phyloP scores from a whole-genome alignment of 2,113 vertebrate genomes.

The Pipra filicauda region DNA sequence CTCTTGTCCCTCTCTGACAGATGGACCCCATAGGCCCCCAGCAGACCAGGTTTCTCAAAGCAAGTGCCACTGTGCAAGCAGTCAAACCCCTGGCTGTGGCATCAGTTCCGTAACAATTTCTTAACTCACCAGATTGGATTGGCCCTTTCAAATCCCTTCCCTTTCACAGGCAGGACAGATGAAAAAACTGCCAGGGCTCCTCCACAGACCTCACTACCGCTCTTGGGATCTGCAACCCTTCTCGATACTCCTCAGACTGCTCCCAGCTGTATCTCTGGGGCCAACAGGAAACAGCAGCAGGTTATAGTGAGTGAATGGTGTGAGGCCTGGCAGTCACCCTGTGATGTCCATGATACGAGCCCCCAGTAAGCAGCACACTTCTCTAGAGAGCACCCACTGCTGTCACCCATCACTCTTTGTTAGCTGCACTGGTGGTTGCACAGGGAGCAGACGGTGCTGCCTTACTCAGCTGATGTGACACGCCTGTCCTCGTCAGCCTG shows the following conservation, averaged over 20 bases:
- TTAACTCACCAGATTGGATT: background rate
- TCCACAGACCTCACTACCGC: background rate
- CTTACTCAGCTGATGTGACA: background rate
- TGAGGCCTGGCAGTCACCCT: background rate
- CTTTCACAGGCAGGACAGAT: background rate
- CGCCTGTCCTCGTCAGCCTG: background rate
- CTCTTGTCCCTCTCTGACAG: background rate
- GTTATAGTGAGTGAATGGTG: background rate
- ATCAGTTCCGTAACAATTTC: background rate
- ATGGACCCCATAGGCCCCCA: background rate
- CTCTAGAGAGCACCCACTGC: too few species aligned
- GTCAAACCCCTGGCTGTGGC: background rate
- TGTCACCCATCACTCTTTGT: background rate
- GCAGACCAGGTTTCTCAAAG: background rate
- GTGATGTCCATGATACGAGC: fast-evolving
- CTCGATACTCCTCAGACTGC: background rate
- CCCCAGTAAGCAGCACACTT: background rate
- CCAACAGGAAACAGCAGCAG: background rate
- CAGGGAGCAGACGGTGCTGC: fast-evolving
- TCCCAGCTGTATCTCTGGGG: background rate
- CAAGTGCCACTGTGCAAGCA: background rate
- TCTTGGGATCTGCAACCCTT: background rate
- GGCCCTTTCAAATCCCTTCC: background rate
- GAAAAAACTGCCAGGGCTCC: background rate
- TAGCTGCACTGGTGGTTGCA: too few species aligned